Evolutionary conservation across 2,113 vertebrate genomes (phyloP).

Genomic region (Apteryx owenii): DNA sequence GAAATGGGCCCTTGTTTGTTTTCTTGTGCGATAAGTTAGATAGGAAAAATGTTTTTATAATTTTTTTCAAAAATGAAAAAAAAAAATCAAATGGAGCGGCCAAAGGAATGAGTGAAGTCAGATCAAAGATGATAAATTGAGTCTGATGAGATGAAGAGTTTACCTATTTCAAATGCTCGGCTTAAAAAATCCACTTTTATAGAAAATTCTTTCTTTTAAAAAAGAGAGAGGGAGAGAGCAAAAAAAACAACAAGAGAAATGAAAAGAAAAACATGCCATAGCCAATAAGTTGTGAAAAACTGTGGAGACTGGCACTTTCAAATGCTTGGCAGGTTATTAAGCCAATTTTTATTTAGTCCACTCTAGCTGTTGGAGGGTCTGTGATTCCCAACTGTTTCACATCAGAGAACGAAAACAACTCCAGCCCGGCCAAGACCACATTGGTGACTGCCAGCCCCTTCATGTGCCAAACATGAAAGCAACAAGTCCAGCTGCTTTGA

Average conservation of each 20-base stretch:
- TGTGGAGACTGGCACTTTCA: conserved; percentile 82
- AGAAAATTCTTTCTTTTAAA: conserved; percentile 66
- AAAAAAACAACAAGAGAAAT: conserved; percentile 27
- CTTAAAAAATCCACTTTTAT: conserved; percentile 58
- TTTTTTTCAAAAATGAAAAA: not conserved
- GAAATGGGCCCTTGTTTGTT: conserved; percentile 53
- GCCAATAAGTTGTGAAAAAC: conserved; percentile 83
- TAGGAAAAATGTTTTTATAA: conserved; percentile 33
- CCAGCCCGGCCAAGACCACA: conserved; percentile 85
- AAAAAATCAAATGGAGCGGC: conserved; percentile 40
- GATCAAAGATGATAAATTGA: conserved; percentile 70
- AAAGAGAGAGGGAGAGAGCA: not conserved
- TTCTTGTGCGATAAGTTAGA: conserved; percentile 52
- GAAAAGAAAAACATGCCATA: conserved; percentile 73
- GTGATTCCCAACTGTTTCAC: conserved; percentile 88
- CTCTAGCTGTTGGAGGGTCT: conserved; percentile 82
- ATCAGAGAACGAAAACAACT: conserved; percentile 87
- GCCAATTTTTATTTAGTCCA: conserved; percentile 88
- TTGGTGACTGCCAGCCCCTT: conserved; percentile 87
- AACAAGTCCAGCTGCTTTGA: conserved; percentile 87
- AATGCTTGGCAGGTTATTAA: conserved; percentile 85
- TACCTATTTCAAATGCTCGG: conserved; percentile 68
- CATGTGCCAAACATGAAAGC: conserved; percentile 89
- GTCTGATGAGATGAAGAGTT: conserved; percentile 66
- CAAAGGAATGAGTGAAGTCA: conserved; percentile 64